Base-by-base conservation (phyloP, 2,888 invertebrate genomes). In the Sminthurinus aureus region DNA sequence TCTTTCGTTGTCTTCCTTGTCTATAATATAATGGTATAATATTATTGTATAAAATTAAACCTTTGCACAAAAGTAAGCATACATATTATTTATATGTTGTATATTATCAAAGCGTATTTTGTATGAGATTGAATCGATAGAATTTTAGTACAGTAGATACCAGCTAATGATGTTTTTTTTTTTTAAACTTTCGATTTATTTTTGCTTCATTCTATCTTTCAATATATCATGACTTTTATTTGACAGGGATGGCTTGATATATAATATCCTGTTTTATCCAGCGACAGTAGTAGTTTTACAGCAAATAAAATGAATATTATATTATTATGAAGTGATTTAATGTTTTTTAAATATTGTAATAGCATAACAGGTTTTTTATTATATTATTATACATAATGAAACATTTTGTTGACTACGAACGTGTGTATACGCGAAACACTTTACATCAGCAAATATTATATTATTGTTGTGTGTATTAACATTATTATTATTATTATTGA, bases 361-460 rank as follows among this genome's bases (percentile, higher is more conserved):
- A 58, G n/a, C n/a, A 58, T 58, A 58, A 58, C 58, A 58, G 2
- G 58, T 58, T 15, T 58, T 58, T 58, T 58, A 58, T 58, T 58
- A 58, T 11, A 58, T 15, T 58, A 58, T 58, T 67, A 20, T 69
- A 20, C 4, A 9, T 69, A 69, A 22, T 71, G 71, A 71, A 75
- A 24, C n/a, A 38, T 1, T 75, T 52, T 26, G 51, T 38, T 75
- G 75, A 75, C 75, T 75, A 71, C 75, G 18, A 15, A 75, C 71
- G 13, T 38, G 13, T 75, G 50, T n/a, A n/a, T n/a, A 75, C 74
- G 22, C 67, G 50, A 26, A 50, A 26, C 13, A 18, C 24, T 12
- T 71, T 71, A 71, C 24, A 71, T 71, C 71, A 20, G 13, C 71
- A 20, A 13, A 22, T 71, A 24, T 74, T 12, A 22, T 18, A 0